Base-by-base conservation (phyloP, 2,113 vertebrate genomes). In the Xyliphius kryptos region DNA sequence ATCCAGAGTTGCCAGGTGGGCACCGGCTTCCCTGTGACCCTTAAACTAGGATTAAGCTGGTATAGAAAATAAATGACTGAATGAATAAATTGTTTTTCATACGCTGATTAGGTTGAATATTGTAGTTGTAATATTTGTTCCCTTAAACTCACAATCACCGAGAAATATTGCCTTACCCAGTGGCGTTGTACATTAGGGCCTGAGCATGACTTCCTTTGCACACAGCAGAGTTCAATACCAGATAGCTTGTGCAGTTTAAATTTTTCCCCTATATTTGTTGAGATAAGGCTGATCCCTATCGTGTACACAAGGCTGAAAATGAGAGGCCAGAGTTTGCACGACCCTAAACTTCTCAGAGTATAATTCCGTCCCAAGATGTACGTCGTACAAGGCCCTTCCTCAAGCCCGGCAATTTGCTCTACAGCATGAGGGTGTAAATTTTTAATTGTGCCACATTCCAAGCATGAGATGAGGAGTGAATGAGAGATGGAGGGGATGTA, bases 351-450 rank as follows among this genome's bases (percentile, higher is more conserved):
- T 46, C 16, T 67, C 66, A 55, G 50, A 10, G 48, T 73, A 69
- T 80, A 75, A 77, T 61, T 77, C 65, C 63, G 70, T 81, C 77
- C 78, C 66, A 59, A 75, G 76, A 81, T 73, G 72, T 78, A 64
- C 59, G 63, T 76, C 69, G 70, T 73, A 86, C 82, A 81, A 58
- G 72, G 72, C 73, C 37, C 74, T 73, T 63, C 64, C 75, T 68
- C 76, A 81, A 79, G 81, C 71, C 62, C 56, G 54, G 67, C 79
- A 83, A 84, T 83, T 84, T 83, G 81, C 79, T 81, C 72, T 78
- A 79, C 80, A 81, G 72, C 78, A 63, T 62, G 59, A 32, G 65
- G 62, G 69, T 80, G 83, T 86, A 82, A 80, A 86, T 82, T 72
- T 85, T 85, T 86, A 83, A 85, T 86, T 84, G 81, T 77, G 74